Percentiles rank a stretch among this genome's conserved stretches.
These are phyloP conservation scores for Plagiodera versicolora DNA, from an alignment of 2,888 invertebrate species.

Conservation along the genomic window DNA sequence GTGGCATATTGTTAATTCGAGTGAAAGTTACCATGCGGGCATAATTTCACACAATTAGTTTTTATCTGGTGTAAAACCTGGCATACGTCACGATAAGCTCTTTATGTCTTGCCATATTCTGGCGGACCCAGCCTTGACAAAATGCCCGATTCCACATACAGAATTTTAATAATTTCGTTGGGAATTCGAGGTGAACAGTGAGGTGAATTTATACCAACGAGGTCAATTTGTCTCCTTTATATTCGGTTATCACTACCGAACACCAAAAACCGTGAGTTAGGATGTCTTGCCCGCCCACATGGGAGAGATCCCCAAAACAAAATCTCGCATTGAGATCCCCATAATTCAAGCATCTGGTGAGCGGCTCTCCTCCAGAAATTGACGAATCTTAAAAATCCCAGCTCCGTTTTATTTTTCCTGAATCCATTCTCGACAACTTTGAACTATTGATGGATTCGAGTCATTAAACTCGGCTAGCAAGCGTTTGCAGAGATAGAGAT, in stretches of 20 bases:
- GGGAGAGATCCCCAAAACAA: too few species aligned
- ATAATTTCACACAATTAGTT: constrained; percentile 1
- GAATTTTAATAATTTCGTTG: not conserved
- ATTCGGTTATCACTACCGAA: not conserved
- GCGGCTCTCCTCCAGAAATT: too few species aligned
- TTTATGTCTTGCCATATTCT: constrained; percentile 1
- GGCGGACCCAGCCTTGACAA: not conserved
- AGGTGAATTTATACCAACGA: not conserved
- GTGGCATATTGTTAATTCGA: constrained; percentile 1
- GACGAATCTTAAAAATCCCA: not conserved
- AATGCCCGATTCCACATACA: not conserved
- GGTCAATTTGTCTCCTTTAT: not conserved
- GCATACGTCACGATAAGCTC: constrained; percentile 1
- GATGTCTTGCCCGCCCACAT: too few species aligned
- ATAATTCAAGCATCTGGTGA: too few species aligned
- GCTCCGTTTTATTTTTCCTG: not conserved
- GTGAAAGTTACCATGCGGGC: not conserved
- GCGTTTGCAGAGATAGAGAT: not conserved
- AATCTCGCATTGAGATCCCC: too few species aligned
- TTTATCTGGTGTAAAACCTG: not conserved
- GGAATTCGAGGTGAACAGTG: not conserved
- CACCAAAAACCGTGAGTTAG: too few species aligned
- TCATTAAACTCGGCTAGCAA: constrained; percentile 13
- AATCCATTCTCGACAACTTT: not conserved
- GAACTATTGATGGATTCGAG: not conserved